Evolutionary conservation across 2,113 vertebrate genomes (phyloP).

Genomic region (human): GRCh38 chr6:53512501-53513000

Average conservation of each 20-base stretch:
- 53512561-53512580: neutral
- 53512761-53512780: neutral
- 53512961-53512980: conserved; percentile 9
- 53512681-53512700: neutral
- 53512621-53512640: neutral
- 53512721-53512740: neutral
- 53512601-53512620: neutral
- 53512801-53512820: neutral
- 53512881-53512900: neutral
- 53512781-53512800: neutral
- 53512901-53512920: neutral
- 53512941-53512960: conserved; percentile 43
- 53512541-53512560: neutral
- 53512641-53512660: neutral
- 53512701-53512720: neutral
- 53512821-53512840: conserved; percentile 5
- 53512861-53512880: neutral
- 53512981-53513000: neutral
- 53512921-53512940: conserved; percentile 24
- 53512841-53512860: conserved; percentile 35
- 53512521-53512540: neutral
- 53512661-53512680: neutral
- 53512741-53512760: neutral
- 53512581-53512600: neutral
- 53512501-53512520: neutral